Evolutionary conservation across 2,113 vertebrate genomes (phyloP), one percentile per base, ranked within the genome.

Genomic region (Cochlearius cochlearius): DNA sequence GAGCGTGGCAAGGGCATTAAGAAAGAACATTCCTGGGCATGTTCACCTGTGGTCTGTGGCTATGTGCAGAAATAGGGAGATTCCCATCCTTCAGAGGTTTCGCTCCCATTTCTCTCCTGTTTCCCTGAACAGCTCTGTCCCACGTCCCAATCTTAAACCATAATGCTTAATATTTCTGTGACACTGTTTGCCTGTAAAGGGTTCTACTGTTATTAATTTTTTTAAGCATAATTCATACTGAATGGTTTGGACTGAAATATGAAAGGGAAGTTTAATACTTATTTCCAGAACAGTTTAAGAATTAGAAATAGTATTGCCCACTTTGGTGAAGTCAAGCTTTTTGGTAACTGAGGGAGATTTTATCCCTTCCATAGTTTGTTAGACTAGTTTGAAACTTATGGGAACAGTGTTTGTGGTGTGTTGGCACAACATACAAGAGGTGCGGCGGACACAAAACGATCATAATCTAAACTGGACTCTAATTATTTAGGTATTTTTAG

Each of bases 181-280:
- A 34, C 1, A 5, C 8, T 39, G 5, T 69, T 91, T 88, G 15
- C 12, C 30, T 4, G 1, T 59, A 59, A 78, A 2, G 0, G 14
- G 5, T 66, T 81, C 5, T 19, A 71, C 5, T 6, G 20, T 71
- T 75, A 63, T 45, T 53, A 11, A 4, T 56, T 69, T 72, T 80
- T 76, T 43, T 12, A 63, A 72, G 18, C 4, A 9, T 36, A 11
- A 8, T 88, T 90, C 38, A 39, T 71, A 68, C 9, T 59, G 20
- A 72, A 39, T 78, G 8, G 3, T 75, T 87, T 38, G 5, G 11
- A 81, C 26, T 72, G 47, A 74, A 87, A 66, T 77, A 19, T 5
- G 66, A 63, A 74, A 77, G 2, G 5, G 25, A 68, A 77, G 11
- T 55, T 85, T 43, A 53, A 36, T 49, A 20, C 2, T 62, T 89